These are phyloP conservation scores for Formicarius rufipectus DNA, from an alignment of 2,113 vertebrate species.

Conservation along the genomic window DNA sequence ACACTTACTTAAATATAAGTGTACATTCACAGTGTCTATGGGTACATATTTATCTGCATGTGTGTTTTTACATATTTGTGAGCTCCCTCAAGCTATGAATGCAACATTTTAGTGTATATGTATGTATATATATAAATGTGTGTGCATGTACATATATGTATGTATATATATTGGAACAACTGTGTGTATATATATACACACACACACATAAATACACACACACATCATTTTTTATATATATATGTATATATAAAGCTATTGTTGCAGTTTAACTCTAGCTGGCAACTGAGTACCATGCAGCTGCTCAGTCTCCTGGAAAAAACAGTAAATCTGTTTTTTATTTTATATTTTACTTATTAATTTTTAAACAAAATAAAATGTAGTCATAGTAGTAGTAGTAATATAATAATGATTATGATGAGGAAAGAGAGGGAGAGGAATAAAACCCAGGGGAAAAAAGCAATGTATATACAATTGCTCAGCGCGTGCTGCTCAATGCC, in stretches of 20 bases:
- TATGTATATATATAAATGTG: background rate
- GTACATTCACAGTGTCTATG: rapidly evolving
- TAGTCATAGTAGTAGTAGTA: background rate
- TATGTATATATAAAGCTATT: background rate
- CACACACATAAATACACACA: background rate
- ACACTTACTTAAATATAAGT: background rate
- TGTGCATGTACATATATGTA: background rate
- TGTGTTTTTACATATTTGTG: background rate
- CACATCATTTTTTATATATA: too few species aligned
- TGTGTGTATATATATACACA: background rate
- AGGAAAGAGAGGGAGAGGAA: background rate
- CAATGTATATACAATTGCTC: background rate
- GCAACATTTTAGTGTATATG: background rate
- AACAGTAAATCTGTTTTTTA: background rate
- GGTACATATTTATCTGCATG: rapidly evolving
- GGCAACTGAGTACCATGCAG: background rate
- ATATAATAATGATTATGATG: background rate
- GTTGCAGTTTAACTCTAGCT: background rate
- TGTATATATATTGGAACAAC: background rate
- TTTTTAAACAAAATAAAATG: background rate
- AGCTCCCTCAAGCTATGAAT: background rate
- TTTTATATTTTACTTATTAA: too few species aligned
- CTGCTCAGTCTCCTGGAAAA: background rate
- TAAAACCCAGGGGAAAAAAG: background rate
- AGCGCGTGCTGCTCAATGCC: rapidly evolving